These are phyloP conservation scores for Anticlea derivata DNA, from an alignment of 2,888 invertebrate genomes.

Conservation along the genomic window DNA sequence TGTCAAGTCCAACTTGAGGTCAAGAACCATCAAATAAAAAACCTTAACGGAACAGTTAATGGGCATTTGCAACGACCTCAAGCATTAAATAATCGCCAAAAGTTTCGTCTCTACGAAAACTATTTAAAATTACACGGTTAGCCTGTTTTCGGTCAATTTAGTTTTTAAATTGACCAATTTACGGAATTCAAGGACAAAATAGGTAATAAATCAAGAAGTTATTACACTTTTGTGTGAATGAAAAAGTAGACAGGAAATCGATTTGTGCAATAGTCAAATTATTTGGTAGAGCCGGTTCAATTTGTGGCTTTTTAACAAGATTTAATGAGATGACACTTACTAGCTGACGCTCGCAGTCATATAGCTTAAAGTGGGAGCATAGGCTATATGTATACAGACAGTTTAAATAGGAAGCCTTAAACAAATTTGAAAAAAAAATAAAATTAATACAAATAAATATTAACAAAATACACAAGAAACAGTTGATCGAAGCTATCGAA, in stretches of 20 bases:
- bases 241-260: conserved; percentile 43
- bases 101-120: conserved; percentile 45
- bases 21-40: conserved; percentile 27
- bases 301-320: conserved; percentile 1
- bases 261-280: conserved; percentile 17
- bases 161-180: conserved; percentile 67
- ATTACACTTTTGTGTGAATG: conserved; percentile 47
- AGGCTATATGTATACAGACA: too few species aligned
- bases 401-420: too few species aligned
- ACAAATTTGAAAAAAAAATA: too few species aligned
- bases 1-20: conserved; percentile 19
- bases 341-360: too few species aligned
- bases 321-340: background rate
- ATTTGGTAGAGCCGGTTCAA: background rate
- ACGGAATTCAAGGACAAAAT: conserved; percentile 57
- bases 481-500: too few species aligned
- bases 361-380: too few species aligned
- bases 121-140: conserved; percentile 62
- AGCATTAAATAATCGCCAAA: conserved; percentile 22
- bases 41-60: conserved; percentile 26
- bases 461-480: too few species aligned
- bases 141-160: conserved; percentile 59
- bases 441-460: too few species aligned
- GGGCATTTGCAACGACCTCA: conserved; percentile 24
- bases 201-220: conserved; percentile 60